These are phyloP conservation scores for Phalacrocorax brasilianus DNA, from an alignment of 2,113 vertebrate species.

Conservation along the genomic window DNA sequence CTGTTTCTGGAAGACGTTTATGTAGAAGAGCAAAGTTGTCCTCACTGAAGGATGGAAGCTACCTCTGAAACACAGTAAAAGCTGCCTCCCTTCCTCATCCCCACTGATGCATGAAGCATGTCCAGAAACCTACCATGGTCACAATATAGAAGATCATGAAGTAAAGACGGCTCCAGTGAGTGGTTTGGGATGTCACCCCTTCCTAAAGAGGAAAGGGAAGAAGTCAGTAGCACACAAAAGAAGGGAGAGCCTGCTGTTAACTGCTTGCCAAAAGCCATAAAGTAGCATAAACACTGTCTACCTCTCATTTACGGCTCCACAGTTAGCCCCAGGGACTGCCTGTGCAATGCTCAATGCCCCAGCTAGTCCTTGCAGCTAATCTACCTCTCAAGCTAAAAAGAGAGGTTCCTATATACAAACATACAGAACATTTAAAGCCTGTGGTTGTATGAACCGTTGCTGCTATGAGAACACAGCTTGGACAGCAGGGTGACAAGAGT, in stretches of 20 bases:
- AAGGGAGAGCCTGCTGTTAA: not conserved
- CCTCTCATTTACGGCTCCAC: not conserved
- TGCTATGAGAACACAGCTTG: not conserved
- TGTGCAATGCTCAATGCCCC: not conserved
- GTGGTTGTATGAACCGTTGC: not conserved
- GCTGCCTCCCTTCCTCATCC: not conserved
- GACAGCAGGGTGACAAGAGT: not conserved
- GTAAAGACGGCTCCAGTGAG: conserved; percentile 96
- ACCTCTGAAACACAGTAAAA: not conserved
- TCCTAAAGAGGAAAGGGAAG: conserved; percentile 75
- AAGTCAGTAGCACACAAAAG: not conserved
- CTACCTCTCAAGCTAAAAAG: not conserved
- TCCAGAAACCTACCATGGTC: conserved; percentile 86
- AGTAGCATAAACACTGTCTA: accelerated
- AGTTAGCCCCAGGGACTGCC: not conserved
- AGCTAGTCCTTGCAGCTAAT: not conserved
- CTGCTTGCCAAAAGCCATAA: not conserved
- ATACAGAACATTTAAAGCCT: not conserved
- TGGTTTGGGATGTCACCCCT: conserved; percentile 94
- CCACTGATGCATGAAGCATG: not conserved
- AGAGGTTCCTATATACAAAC: not conserved
- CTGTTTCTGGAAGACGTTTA: not conserved
- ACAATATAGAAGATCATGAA: conserved; percentile 99
- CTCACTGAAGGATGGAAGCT: not conserved
- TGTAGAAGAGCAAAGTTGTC: not conserved